These are phyloP conservation scores for Sarcophaga carnaria DNA, from an alignment of 2,888 invertebrate genomes.

Conservation along the genomic window DNA sequence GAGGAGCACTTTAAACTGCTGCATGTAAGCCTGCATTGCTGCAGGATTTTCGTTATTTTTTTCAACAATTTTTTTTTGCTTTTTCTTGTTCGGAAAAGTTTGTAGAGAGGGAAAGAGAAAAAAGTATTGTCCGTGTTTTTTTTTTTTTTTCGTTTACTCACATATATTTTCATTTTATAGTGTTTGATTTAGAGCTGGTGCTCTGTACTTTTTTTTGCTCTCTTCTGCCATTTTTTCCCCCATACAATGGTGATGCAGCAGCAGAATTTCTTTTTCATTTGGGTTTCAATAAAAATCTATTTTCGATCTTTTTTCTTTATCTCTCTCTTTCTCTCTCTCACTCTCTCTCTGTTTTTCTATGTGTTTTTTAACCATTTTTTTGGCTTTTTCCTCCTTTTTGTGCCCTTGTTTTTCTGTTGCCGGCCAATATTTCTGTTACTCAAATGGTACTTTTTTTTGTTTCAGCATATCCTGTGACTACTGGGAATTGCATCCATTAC, in stretches of 20 bases:
- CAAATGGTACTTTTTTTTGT: neutral
- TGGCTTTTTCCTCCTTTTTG: neutral
- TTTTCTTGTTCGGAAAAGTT: too few species aligned
- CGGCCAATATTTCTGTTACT: neutral
- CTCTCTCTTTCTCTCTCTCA: neutral
- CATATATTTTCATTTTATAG: neutral
- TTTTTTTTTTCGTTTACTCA: neutral
- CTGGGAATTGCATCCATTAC: conserved; percentile 61
- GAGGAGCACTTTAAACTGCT: conserved; percentile 18
- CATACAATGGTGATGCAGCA: too few species aligned
- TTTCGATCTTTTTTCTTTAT: neutral
- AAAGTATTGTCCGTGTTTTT: conserved; percentile 8
- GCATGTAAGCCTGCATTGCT: neutral
- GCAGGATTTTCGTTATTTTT: neutral
- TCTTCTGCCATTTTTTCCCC: too few species aligned
- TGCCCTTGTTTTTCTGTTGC: neutral
- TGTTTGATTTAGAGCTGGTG: conserved; percentile 46
- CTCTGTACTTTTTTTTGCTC: too few species aligned
- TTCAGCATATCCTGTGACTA: neutral
- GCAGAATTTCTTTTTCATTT: neutral
- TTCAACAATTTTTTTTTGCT: too few species aligned
- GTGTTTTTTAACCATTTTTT: neutral
- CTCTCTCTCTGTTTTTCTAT: neutral
- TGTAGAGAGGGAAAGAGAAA: too few species aligned
- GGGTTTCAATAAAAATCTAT: conserved; percentile 39